Evolutionary conservation across 37 sponge, comb jelly and placozoan species (phyloP).

Genomic region (Beroe ovata): DNA sequence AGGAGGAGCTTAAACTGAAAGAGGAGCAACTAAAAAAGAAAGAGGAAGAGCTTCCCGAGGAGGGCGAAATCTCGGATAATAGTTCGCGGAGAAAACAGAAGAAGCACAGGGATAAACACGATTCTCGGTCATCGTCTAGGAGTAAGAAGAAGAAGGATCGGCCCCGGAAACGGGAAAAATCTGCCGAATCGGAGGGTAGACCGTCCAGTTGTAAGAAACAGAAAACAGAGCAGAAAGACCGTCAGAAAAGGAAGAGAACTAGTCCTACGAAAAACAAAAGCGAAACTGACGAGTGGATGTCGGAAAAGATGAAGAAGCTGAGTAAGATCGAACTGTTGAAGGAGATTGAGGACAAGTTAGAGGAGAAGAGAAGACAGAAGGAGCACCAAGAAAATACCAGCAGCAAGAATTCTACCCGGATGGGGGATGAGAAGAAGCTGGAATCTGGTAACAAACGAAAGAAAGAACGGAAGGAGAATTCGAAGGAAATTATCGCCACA

Average conservation of each 20-base stretch:
- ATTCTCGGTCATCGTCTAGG: not conserved
- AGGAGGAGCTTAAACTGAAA: not conserved
- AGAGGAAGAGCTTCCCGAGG: slow-evolving; percentile 19
- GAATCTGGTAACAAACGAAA: too few relatives aligned
- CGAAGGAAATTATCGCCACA: not conserved
- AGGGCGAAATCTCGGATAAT: slow-evolving; percentile 1
- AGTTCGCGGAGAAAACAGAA: slow-evolving; percentile 5
- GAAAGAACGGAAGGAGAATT: not conserved
- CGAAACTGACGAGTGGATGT: slow-evolving; percentile 44
- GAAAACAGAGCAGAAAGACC: not conserved
- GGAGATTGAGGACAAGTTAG: slow-evolving; percentile 48
- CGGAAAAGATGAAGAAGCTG: slow-evolving; percentile 26
- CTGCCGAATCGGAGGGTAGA: not conserved
- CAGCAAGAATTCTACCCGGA: not conserved
- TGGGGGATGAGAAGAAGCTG: not conserved
- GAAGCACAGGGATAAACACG: not conserved
- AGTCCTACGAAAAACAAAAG: not conserved
- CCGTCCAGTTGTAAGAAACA: not conserved
- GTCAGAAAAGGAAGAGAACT: not conserved
- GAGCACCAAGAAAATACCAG: not conserved
- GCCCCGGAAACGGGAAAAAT: slow-evolving; percentile 3
- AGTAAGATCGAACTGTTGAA: slow-evolving; percentile 30
- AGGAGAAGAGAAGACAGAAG: slow-evolving; percentile 15
- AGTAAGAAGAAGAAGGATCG: not conserved
- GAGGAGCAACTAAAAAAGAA: slow-evolving; percentile 4